These are phyloP conservation scores for Medauroidea extradentata DNA, from an alignment of 1,140 invertebrate genomes.

Conservation along the genomic window DNA sequence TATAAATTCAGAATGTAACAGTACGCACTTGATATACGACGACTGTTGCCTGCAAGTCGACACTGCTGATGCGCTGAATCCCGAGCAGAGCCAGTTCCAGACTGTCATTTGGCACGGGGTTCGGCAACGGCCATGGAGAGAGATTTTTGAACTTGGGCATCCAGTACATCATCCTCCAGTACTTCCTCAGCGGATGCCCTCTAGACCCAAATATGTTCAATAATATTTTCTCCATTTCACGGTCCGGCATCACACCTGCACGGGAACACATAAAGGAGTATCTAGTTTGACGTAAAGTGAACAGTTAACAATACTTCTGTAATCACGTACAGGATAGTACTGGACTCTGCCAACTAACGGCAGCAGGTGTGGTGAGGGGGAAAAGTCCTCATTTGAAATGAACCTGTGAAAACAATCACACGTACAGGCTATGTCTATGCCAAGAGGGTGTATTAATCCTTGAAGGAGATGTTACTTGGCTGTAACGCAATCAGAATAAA, in stretches of 20 bases:
- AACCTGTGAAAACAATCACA: too few species aligned
- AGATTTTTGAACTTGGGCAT: slow-evolving; percentile 93
- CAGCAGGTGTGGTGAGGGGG: too few species aligned
- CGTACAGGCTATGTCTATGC: too few species aligned
- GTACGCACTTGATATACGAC: slow-evolving; percentile 60
- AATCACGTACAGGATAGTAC: too few species aligned
- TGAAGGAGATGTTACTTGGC: too few species aligned
- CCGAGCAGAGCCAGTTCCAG: slow-evolving; percentile 81
- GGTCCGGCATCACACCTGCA: slow-evolving; percentile 87
- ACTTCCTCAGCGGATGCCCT: slow-evolving; percentile 75
- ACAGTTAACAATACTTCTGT: too few species aligned
- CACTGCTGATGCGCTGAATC: slow-evolving; percentile 76
- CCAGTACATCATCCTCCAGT: slow-evolving; percentile 95
- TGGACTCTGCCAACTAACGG: too few species aligned
- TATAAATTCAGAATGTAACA: slow-evolving; percentile 2
- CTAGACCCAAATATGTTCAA: slow-evolving; percentile 77
- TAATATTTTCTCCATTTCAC: slow-evolving; percentile 78
- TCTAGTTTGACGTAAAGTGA: too few species aligned
- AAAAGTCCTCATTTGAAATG: too few species aligned
- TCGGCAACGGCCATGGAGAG: slow-evolving; percentile 84
- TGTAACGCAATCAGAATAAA: too few species aligned
- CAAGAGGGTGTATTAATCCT: too few species aligned
- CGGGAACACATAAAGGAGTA: too few species aligned
- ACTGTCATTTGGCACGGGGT: slow-evolving; percentile 64
- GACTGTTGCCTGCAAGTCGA: slow-evolving; percentile 74